Evolutionary conservation across 2,888 invertebrate species (phyloP).

Genomic region (Harpalus rufipes): DNA sequence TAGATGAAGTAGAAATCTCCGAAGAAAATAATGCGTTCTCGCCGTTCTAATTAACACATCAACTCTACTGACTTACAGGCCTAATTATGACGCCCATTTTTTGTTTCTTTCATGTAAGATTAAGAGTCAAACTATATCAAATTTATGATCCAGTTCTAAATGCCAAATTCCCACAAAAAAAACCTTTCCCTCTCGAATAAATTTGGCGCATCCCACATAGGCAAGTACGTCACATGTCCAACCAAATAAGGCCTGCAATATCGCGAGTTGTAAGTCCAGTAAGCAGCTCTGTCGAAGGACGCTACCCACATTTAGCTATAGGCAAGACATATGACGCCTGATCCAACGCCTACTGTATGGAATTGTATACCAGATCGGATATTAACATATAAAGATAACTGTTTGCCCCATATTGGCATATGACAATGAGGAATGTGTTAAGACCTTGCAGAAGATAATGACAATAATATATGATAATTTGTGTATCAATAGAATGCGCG

Average conservation of each 20-base stretch:
- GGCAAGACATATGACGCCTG: not conserved
- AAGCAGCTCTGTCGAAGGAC: not conserved
- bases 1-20: too few relatives aligned
- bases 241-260: not conserved
- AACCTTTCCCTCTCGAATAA: not conserved
- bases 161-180: not conserved
- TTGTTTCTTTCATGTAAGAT: too few relatives aligned
- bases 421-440: not conserved
- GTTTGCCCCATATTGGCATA: not conserved
- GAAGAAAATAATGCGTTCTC: too few relatives aligned
- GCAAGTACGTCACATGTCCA: not conserved
- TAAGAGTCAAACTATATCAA: too few relatives aligned
- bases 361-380: not conserved
- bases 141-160: not conserved
- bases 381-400: slow-evolving; percentile 4
- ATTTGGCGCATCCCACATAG: not conserved
- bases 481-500: too few relatives aligned
- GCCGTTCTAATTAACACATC: too few relatives aligned
- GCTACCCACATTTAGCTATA: not conserved
- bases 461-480: not conserved
- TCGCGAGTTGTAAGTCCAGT: not conserved
- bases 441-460: not conserved
- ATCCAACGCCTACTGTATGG: not conserved
- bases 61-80: too few relatives aligned
- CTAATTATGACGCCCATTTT: too few relatives aligned